Evolutionary conservation across 2,113 vertebrate species (phyloP).

Genomic region (Origma solitaria): DNA sequence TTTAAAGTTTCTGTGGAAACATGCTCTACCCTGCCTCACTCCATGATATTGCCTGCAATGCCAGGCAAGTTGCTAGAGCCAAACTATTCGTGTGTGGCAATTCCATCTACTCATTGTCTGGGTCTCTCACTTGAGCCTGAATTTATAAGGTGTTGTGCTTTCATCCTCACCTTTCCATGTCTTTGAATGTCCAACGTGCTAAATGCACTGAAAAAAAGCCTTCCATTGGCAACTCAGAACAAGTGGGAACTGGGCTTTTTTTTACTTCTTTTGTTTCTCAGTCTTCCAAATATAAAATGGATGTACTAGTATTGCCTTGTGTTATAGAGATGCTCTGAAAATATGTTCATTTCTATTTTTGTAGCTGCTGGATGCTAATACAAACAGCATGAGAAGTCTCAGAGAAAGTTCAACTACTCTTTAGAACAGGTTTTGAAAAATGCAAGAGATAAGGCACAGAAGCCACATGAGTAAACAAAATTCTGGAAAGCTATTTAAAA

Average conservation of each 20-base stretch:
- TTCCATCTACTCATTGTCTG: neutral
- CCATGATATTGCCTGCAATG: rapidly evolving
- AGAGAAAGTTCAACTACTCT: neutral
- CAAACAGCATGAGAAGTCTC: neutral
- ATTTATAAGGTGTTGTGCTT: neutral
- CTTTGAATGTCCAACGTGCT: neutral
- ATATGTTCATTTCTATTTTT: neutral
- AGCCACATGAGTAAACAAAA: neutral
- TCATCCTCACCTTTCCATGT: neutral
- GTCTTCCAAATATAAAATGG: neutral
- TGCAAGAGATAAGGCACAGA: neutral
- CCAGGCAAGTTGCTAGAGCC: neutral
- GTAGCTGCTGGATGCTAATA: neutral
- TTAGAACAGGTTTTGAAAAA: neutral
- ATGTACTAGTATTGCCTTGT: neutral
- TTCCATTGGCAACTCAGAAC: neutral
- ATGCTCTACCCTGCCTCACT: neutral
- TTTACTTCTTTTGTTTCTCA: neutral
- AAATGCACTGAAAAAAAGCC: neutral
- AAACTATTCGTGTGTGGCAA: neutral
- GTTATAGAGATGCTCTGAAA: neutral
- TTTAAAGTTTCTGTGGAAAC: neutral
- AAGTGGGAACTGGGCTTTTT: neutral
- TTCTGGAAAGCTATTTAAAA: neutral
- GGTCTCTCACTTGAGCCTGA: neutral